These are phyloP conservation scores for Julus scandinavius DNA, from an alignment of 2,888 invertebrate species.

Conservation along the genomic window DNA sequence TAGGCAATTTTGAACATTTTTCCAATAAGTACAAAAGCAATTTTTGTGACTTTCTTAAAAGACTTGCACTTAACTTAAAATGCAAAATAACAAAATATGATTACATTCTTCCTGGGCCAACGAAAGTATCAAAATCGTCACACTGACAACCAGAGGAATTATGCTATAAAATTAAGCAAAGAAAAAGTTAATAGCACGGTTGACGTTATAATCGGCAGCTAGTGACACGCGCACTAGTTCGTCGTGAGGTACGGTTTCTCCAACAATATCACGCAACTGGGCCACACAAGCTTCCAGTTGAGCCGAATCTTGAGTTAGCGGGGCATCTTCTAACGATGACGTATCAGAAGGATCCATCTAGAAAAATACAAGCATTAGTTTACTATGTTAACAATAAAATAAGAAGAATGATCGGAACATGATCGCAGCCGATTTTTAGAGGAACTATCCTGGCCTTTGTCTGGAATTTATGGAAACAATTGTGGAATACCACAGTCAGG, in stretches of 20 bases:
- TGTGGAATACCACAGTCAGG: too few species aligned
- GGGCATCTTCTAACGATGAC: conserved; percentile 64
- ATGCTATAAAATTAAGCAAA: conserved; percentile 64
- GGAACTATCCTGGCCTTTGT: too few species aligned
- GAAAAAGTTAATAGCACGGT: conserved; percentile 72
- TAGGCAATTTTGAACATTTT: neutral
- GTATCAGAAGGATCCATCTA: conserved; percentile 61
- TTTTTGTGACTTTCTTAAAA: neutral
- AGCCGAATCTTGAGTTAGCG: conserved; percentile 63
- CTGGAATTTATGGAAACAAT: too few species aligned
- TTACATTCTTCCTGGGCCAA: neutral
- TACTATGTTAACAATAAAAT: too few species aligned
- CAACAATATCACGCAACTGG: conserved; percentile 70
- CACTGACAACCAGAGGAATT: neutral
- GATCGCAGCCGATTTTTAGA: too few species aligned
- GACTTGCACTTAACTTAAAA: neutral
- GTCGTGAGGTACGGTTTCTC: conserved; percentile 69
- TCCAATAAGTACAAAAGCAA: neutral
- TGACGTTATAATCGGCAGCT: conserved; percentile 72
- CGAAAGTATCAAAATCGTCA: neutral
- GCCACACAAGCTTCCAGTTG: conserved; percentile 69
- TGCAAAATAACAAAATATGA: neutral
- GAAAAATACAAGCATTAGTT: too few species aligned
- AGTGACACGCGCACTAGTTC: conserved; percentile 69
- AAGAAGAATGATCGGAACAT: too few species aligned